Percentiles rank a stretch among this genome's conserved stretches.
Conservation (phyloP, 2,113 vertebrate species). For the Apistogramma diplotaenia region DNA sequence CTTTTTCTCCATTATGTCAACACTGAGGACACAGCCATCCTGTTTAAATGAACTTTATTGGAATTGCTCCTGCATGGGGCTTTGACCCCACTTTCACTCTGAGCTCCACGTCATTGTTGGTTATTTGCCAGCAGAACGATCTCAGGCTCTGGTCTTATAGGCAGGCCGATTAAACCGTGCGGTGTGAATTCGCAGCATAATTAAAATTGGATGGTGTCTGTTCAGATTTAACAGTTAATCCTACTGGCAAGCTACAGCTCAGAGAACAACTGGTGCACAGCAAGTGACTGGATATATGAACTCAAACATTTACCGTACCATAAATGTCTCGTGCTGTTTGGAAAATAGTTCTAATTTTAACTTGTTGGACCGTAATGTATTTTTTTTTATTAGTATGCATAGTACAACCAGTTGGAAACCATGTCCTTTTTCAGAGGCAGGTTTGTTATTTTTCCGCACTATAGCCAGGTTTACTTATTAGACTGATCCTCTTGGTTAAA, state of each 20-base stretch:
- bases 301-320: background rate
- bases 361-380: background rate
- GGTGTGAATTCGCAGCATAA: background rate
- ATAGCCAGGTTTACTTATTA: background rate
- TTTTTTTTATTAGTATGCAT: background rate
- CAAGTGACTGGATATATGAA: background rate
- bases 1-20: background rate
- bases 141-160: background rate
- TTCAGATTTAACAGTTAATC: background rate
- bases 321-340: background rate
- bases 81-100: background rate
- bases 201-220: background rate
- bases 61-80: background rate
- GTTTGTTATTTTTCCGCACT: background rate
- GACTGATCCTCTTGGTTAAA: slow-evolving; percentile 18
- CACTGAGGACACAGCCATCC: background rate
- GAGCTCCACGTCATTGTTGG: background rate
- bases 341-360: background rate
- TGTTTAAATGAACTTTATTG: background rate
- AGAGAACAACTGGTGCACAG: background rate
- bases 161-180: background rate
- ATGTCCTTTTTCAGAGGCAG: background rate
- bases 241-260: background rate
- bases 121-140: background rate
- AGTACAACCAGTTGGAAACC: background rate